These are phyloP conservation scores for Peromyscus maniculatus DNA, from an alignment of 2,113 vertebrate genomes.

Conservation along the genomic window DNA sequence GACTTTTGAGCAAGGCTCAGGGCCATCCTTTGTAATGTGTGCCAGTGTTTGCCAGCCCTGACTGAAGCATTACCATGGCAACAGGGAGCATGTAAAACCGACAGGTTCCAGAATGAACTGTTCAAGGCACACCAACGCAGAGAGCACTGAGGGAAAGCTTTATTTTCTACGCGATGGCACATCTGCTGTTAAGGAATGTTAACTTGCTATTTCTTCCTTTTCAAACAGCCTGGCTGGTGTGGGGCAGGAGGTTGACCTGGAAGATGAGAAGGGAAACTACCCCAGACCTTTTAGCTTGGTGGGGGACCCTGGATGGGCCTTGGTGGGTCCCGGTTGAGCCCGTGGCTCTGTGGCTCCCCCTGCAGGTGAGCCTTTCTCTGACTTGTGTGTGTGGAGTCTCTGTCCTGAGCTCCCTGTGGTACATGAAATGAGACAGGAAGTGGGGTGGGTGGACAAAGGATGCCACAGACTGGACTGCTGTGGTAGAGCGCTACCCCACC, in stretches of 20 bases:
- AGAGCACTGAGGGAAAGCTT: not conserved
- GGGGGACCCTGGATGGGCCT: not conserved
- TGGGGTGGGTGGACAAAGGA: not conserved
- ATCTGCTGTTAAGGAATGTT: not conserved
- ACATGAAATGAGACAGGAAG: not conserved
- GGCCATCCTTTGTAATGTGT: not conserved
- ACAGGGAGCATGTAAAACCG: not conserved
- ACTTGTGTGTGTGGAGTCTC: not conserved
- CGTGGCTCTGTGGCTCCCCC: not conserved
- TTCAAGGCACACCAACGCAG: not conserved
- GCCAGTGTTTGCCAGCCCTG: not conserved
- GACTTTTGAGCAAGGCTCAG: not conserved
- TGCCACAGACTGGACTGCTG: no score
- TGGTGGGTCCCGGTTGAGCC: not conserved
- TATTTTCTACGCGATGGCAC: not conserved
- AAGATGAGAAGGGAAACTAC: not conserved
- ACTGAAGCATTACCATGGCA: constrained; percentile 33
- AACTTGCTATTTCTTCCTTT: fast-evolving
- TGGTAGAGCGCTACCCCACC: fast-evolving
- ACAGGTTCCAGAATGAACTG: not conserved
- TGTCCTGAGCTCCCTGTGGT: not conserved
- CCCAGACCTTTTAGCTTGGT: fast-evolving
- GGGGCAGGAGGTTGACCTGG: fast-evolving
- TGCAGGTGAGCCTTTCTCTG: not conserved
- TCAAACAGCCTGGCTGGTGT: no score